Percentiles rank a stretch among this genome's conserved stretches.
Evolutionary conservation across 2,113 vertebrate genomes (phyloP).

Genomic region (Heliornis fulica): DNA sequence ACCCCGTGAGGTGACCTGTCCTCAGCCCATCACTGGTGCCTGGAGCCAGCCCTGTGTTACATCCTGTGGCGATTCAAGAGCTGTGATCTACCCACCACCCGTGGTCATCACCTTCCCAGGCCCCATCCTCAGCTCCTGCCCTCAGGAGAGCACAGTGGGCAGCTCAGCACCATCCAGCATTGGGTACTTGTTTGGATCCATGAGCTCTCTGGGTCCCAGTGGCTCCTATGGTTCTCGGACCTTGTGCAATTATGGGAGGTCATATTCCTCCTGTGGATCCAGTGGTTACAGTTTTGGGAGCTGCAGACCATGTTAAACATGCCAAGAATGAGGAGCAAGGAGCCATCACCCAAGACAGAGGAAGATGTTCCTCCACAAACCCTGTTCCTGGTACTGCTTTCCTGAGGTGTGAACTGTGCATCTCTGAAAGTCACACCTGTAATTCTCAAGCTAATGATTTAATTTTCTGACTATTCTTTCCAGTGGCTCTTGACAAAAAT

Average conservation of each 20-base stretch:
- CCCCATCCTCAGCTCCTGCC: slow-evolving; percentile 30
- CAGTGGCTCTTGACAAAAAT: background rate
- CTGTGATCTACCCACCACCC: background rate
- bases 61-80: background rate
- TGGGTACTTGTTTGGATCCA: background rate
- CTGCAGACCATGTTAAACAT: background rate
- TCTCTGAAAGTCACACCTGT: background rate
- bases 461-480: background rate
- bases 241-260: background rate
- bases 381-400: background rate
- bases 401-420: background rate
- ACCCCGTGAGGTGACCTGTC: background rate
- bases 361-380: background rate
- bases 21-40: background rate
- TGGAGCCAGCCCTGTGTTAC: background rate
- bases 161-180: background rate
- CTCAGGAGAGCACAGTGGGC: slow-evolving; percentile 6
- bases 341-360: accelerated
- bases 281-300: background rate
- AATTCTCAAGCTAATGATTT: background rate
- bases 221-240: background rate
- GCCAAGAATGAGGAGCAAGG: background rate
- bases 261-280: background rate
- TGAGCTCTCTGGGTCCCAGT: background rate
- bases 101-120: slow-evolving; percentile 26